phyloP scores from a whole-genome alignment of 2,797 vertebrate species.

The Bradypodion ventrale region DNA sequence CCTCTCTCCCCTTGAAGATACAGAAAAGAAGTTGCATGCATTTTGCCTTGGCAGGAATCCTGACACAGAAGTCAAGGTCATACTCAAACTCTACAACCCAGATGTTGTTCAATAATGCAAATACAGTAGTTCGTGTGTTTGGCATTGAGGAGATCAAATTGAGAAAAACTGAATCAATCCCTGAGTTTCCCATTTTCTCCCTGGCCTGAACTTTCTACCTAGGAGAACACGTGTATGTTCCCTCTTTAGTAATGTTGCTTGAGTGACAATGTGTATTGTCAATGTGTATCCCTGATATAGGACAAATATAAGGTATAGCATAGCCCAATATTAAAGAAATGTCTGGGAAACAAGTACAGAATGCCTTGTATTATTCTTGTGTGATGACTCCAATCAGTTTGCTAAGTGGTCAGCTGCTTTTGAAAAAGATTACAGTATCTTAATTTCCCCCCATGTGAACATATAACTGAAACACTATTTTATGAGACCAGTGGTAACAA shows the following conservation, averaged over 20 bases:
- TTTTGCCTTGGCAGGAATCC: background rate
- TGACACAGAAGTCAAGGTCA: background rate
- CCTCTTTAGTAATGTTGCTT: background rate
- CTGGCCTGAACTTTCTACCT: no score
- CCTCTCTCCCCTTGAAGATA: no score
- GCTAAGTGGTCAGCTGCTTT: conserved; percentile 32
- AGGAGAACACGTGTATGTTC: background rate
- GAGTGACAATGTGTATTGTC: background rate
- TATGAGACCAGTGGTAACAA: conserved; percentile 5
- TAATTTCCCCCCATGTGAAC: background rate
- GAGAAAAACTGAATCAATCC: background rate
- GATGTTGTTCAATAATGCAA: background rate
- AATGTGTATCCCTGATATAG: no score
- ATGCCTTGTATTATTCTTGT: background rate
- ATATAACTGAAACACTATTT: background rate
- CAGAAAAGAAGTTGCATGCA: background rate
- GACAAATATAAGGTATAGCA: background rate
- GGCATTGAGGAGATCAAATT: background rate
- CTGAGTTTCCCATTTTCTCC: background rate
- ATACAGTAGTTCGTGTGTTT: background rate
- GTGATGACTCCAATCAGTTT: conserved; percentile 5
- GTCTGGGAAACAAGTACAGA: background rate
- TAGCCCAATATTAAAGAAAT: background rate
- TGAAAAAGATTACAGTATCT: background rate
- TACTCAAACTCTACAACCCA: background rate